Conservation (phyloP, 2,797 vertebrate species). For the Centroberyx gerrardi region DNA sequence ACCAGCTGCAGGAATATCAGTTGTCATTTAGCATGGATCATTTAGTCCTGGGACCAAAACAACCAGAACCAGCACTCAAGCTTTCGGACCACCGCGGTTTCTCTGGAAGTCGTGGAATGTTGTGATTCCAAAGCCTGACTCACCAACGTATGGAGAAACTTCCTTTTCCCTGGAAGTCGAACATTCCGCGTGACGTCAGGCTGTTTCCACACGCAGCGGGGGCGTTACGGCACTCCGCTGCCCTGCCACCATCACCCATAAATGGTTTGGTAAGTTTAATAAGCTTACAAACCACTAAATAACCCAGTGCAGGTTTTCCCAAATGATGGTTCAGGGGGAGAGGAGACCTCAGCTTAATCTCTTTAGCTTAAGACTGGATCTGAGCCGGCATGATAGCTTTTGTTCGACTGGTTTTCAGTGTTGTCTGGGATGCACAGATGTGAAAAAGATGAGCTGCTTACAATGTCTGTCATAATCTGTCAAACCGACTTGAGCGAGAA, state of each 20-base stretch:
- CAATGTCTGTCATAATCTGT: slow-evolving; percentile 40
- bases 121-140: slow-evolving; percentile 37
- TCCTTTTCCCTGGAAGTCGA: slow-evolving; percentile 6
- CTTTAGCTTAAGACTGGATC: slow-evolving; percentile 40
- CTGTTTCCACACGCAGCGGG: slow-evolving; percentile 25
- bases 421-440: slow-evolving; percentile 37
- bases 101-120: slow-evolving; percentile 27
- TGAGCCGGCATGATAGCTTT: slow-evolving; percentile 38
- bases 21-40: slow-evolving; percentile 6
- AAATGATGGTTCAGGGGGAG: slow-evolving; percentile 1
- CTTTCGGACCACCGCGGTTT: slow-evolving; percentile 8
- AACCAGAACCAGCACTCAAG: background rate
- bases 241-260: slow-evolving; percentile 27
- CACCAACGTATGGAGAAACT: slow-evolving; percentile 17
- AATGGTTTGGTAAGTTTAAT: slow-evolving; percentile 33
- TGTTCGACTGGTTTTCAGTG: slow-evolving; percentile 47
- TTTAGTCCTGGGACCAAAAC: slow-evolving; percentile 22
- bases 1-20: background rate
- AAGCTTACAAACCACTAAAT: slow-evolving; percentile 38
- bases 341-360: slow-evolving; percentile 35
- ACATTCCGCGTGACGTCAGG: slow-evolving; percentile 16
- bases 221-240: slow-evolving; percentile 11
- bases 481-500: slow-evolving; percentile 30
- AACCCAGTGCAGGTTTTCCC: slow-evolving; percentile 20
- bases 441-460: slow-evolving; percentile 51